Evolutionary conservation across 2,888 invertebrate species (phyloP), one percentile per base, ranked within the genome.

Genomic region (Chirona hameri): DNA sequence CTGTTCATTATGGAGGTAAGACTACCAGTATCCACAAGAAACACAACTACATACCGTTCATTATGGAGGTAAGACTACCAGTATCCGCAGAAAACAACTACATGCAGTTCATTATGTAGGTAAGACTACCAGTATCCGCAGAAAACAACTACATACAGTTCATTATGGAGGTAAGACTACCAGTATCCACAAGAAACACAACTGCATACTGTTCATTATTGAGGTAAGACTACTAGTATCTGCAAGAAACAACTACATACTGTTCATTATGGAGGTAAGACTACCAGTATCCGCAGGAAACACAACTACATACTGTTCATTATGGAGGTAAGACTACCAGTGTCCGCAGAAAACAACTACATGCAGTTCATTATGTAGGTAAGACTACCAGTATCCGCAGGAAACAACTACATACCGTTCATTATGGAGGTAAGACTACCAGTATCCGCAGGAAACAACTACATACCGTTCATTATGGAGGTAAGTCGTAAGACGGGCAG

Each of bases 221-320:
- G 96, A 96, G 88, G 90, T 99, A 83, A 89, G 76, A 39, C 39
- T 39, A 39, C n/a, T n/a, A n/a, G n/a, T n/a, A 92, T 94, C 46
- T 91, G 99, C 76, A 91, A 98, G 84, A 94, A 96, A 87, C 99
- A 99, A 99, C 88, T 99, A 99, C 89, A 90, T 99, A 85, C 99
- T 99, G 0, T 93, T 99, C 85, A 98, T 99, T 85, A 94, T 99
- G 86, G 96, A 96, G 88, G 90, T 99, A 83, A 89, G 76, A 39
- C 39, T 39, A 39, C n/a, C n/a, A n/a, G n/a, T n/a, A 92, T 94
- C 46, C 91, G 99, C 76, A 91, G 98, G 84, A 94, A 96, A 87
- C 99, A 99, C 89, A 99, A 99, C 88, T 99, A 99, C 89, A 90
- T 99, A 85, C 99, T 99, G 0, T 93, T 99, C 85, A 98, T 99